Evolutionary conservation across 2,113 vertebrate genomes (phyloP).

Genomic region (cat (Felis catus)): F.catus_Fca126_mat1.0 CM031412.1:61873501-61874000

Average conservation of each 20-base stretch:
- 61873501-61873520: neutral
- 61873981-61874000: neutral
- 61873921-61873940: neutral
- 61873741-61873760: neutral
- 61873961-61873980: neutral
- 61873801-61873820: neutral
- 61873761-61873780: neutral
- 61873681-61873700: neutral
- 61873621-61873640: neutral
- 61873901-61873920: neutral
- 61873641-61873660: neutral
- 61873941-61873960: neutral
- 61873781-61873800: neutral
- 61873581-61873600: neutral
- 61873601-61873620: neutral
- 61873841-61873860: neutral
- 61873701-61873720: neutral
- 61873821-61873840: neutral
- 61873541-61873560: neutral
- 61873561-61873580: neutral
- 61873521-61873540: neutral
- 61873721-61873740: neutral
- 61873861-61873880: neutral
- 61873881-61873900: neutral
- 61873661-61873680: neutral